Conservation (phyloP, 2,888 invertebrate species). For the Branchellion lobata region DNA sequence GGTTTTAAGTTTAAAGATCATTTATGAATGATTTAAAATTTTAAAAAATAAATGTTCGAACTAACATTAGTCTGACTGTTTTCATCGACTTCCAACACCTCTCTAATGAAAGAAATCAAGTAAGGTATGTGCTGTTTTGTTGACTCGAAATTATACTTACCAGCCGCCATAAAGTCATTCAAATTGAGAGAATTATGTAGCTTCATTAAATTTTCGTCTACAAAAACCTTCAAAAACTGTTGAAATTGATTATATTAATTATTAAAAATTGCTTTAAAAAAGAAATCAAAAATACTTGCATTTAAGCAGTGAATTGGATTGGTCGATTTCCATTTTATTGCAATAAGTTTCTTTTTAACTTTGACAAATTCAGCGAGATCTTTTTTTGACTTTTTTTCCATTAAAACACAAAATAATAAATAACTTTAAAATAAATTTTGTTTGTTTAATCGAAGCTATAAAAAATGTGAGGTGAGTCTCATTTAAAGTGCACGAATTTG, state of each 20-base stretch:
- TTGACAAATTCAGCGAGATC: neutral
- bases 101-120: slow-evolving; percentile 2
- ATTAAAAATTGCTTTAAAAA: neutral
- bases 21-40: neutral
- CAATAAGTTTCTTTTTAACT: neutral
- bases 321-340: neutral
- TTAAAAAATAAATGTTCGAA: no score
- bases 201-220: neutral
- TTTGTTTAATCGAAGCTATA: no score
- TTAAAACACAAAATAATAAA: no score
- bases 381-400: slow-evolving; percentile 5
- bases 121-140: neutral
- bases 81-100: neutral
- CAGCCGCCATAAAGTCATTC: neutral
- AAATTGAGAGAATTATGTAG: neutral
- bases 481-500: no score
- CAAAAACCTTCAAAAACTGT: neutral
- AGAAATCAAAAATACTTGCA: neutral
- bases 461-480: no score
- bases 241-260: neutral
- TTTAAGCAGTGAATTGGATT: slow-evolving; percentile 1
- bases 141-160: neutral
- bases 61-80: no score
- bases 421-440: no score
- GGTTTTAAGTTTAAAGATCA: neutral